Conservation (phyloP, 1,140 invertebrate genomes). For the Anastrepha obliqua region DNA sequence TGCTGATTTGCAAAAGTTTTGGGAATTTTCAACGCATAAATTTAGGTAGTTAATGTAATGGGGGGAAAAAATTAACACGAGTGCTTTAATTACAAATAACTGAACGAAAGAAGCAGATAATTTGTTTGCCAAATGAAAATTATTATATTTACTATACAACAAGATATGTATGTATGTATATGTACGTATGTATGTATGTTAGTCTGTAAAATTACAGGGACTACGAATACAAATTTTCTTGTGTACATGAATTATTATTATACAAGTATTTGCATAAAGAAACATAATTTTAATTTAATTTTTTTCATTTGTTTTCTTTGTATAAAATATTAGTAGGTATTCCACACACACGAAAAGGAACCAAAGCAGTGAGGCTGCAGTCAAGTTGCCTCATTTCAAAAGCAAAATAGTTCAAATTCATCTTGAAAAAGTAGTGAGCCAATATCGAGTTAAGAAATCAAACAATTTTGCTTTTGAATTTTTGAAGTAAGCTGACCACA, state of each 20-base stretch:
- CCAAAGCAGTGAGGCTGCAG: slow-evolving; percentile 33
- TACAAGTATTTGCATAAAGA: slow-evolving; percentile 39
- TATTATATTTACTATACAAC: slow-evolving; percentile 20
- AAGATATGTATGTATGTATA: background rate
- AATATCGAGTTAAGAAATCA: background rate
- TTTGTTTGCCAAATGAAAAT: slow-evolving; percentile 50
- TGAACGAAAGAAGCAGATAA: background rate
- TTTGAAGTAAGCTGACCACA: slow-evolving; percentile 13
- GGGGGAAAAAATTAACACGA: background rate
- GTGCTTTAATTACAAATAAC: background rate
- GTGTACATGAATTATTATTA: slow-evolving; percentile 23
- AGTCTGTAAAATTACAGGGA: background rate
- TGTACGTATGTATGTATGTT: slow-evolving; percentile 24
- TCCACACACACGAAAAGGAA: slow-evolving; percentile 49
- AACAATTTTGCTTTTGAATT: background rate
- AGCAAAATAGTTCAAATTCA: slow-evolving; percentile 18
- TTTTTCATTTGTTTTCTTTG: slow-evolving; percentile 8
- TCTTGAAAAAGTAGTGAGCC: background rate
- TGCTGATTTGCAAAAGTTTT: background rate
- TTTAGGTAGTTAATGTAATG: background rate
- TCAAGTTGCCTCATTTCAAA: slow-evolving; percentile 11
- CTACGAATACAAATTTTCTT: slow-evolving; percentile 26
- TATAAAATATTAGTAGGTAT: slow-evolving; percentile 14
- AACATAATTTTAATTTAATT: background rate
- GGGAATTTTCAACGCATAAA: too few relatives aligned